Percentiles rank a stretch among this genome's conserved stretches.
Conservation (phyloP, 2,888 invertebrate genomes). For the Ariolimax columbianus region DNA sequence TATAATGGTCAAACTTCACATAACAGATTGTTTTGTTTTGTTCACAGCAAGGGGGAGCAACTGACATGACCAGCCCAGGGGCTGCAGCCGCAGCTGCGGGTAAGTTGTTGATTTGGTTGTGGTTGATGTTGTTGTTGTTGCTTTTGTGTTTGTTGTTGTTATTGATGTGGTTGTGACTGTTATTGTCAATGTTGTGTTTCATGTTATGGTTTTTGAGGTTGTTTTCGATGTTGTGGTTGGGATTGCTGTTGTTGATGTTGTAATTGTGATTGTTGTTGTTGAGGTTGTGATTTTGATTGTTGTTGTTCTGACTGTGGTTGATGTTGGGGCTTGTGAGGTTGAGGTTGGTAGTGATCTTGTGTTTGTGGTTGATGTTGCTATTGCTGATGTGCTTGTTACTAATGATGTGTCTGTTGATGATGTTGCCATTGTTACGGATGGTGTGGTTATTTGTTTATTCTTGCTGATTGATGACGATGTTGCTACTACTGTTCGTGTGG, state of each 20-base stretch:
- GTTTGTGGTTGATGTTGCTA: neutral
- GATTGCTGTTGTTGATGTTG: too few relatives aligned
- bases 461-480: neutral
- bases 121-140: constrained; percentile 1
- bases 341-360: neutral
- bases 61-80: constrained; percentile 55
- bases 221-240: neutral
- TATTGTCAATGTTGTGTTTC: neutral
- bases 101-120: constrained; percentile 1
- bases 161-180: too few relatives aligned
- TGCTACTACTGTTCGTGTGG: neutral
- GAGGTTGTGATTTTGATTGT: too few relatives aligned
- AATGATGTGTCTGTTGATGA: neutral
- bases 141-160: constrained; percentile 21
- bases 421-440: neutral
- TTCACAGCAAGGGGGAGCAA: constrained; percentile 52
- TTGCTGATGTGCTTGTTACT: neutral
- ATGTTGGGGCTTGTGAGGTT: neutral
- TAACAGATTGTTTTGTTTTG: neutral
- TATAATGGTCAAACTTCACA: too few relatives aligned
- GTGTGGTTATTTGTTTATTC: neutral
- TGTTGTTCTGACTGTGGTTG: neutral
- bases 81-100: constrained; percentile 50
- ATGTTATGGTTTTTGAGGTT: neutral
- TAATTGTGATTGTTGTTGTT: too few relatives aligned